Conservation (phyloP, 2,113 vertebrate species). For the Leptosomus discolor region DNA sequence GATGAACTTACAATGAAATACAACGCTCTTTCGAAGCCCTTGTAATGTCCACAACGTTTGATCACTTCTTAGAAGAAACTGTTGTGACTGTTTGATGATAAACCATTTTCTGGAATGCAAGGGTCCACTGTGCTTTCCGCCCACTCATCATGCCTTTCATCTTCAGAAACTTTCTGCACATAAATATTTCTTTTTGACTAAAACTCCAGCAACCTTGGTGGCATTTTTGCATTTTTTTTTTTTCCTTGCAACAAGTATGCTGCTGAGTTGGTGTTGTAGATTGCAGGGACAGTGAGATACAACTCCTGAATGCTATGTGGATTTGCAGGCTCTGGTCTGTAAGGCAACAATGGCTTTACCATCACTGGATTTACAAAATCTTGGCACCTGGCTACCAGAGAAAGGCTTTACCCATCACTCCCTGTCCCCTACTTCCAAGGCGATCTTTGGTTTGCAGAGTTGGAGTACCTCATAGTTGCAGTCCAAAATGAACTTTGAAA, state of each 20-base stretch:
- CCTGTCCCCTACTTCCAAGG: not conserved
- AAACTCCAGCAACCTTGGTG: constrained; percentile 1
- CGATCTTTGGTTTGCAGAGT: constrained; percentile 55
- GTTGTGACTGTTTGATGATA: not conserved
- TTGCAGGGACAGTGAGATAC: not conserved
- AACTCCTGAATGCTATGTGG: constrained; percentile 43
- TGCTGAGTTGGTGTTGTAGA: constrained; percentile 42
- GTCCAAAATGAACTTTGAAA: not conserved
- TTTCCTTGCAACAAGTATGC: not conserved
- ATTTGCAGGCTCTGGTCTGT: constrained; percentile 48
- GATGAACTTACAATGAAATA: not conserved
- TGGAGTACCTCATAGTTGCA: constrained; percentile 4
- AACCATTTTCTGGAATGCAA: constrained; percentile 23
- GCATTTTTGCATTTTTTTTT: not conserved
- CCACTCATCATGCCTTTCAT: constrained; percentile 49
- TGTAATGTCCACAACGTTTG: not conserved
- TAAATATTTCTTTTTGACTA: constrained; percentile 57
- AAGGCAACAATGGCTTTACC: constrained; percentile 59
- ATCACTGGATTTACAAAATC: constrained; percentile 58
- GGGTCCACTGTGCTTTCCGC: constrained; percentile 49
- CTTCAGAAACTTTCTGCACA: constrained; percentile 52
- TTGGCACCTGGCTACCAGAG: constrained; percentile 26
- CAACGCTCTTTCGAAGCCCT: not conserved
- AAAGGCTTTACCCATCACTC: not conserved
- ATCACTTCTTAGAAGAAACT: not conserved